Evolutionary conservation across 2,888 invertebrate genomes (phyloP).

Genomic region (Sphaerophoria rueppellii): DNA sequence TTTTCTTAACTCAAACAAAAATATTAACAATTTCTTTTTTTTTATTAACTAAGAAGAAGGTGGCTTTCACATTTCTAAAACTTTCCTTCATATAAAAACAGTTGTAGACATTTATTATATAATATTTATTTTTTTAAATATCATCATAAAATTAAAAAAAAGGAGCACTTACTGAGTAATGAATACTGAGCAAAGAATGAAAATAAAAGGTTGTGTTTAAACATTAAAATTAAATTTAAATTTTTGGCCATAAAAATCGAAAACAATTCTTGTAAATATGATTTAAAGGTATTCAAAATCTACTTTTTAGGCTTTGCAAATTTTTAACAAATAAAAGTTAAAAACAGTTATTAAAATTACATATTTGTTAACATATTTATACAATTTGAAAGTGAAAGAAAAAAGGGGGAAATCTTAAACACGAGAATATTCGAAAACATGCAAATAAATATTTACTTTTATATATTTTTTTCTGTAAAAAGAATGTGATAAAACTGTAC

Average conservation of each 20-base stretch:
- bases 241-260: conserved; percentile 69
- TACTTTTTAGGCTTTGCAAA: conserved; percentile 64
- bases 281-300: conserved; percentile 65
- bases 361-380: conserved; percentile 55
- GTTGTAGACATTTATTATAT: conserved; percentile 25
- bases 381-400: conserved; percentile 56
- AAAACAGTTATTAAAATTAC: conserved; percentile 31
- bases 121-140: conserved; percentile 38
- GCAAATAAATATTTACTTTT: conserved; percentile 77
- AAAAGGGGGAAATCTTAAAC: conserved; percentile 39
- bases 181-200: conserved; percentile 63
- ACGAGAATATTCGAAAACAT: conserved; percentile 20
- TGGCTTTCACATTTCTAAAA: conserved; percentile 8
- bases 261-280: conserved; percentile 65
- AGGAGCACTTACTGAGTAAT: conserved; percentile 67
- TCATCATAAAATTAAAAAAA: conserved; percentile 19
- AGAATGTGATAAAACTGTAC: conserved; percentile 76
- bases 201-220: conserved; percentile 71
- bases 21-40: neutral
- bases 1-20: neutral
- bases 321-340: conserved; percentile 35
- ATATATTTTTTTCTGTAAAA: conserved; percentile 76
- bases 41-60: neutral
- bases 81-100: conserved; percentile 2
- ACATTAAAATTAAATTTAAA: conserved; percentile 47